Percentiles rank a stretch among this genome's conserved stretches.
phyloP scores from a whole-genome alignment of 2,797 vertebrate genomes.

The Paramormyrops hopkinsi region DNA sequence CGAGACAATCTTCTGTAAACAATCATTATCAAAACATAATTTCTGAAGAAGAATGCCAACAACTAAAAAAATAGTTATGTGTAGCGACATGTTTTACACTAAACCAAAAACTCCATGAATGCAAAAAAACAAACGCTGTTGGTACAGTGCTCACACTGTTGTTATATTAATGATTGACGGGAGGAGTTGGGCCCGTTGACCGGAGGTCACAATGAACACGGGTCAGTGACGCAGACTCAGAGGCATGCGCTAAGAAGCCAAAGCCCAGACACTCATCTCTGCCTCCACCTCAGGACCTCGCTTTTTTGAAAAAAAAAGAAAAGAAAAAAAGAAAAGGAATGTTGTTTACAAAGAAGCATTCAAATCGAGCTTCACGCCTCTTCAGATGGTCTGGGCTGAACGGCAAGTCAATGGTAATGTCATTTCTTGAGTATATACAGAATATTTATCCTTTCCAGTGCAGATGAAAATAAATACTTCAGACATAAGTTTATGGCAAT shows the following conservation, averaged over 20 bases:
- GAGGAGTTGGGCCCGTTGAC: background rate
- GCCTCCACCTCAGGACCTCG: background rate
- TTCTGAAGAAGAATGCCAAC: background rate
- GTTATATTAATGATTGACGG: background rate
- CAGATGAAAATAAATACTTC: conserved; percentile 30
- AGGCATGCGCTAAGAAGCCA: background rate
- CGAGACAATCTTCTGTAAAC: background rate
- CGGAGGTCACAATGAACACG: background rate
- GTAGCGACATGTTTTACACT: background rate
- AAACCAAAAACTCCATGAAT: background rate
- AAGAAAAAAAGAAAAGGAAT: conserved; percentile 17
- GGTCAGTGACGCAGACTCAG: background rate
- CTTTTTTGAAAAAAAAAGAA: conserved; percentile 22
- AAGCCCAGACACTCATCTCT: background rate
- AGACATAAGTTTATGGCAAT: conserved; percentile 37
- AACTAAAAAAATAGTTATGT: background rate
- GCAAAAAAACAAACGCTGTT: background rate
- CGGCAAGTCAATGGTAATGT: background rate
- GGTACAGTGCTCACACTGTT: background rate
- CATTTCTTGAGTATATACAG: conserved; percentile 23
- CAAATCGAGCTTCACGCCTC: conserved; percentile 28
- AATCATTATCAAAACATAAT: background rate
- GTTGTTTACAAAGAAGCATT: conserved; percentile 27
- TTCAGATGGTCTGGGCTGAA: conserved; percentile 21
- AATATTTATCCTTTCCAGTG: conserved; percentile 34